Percentiles rank a stretch among this genome's conserved stretches.
Conservation (phyloP, 2,797 vertebrate genomes). For the Molossus alvarezi region DNA sequence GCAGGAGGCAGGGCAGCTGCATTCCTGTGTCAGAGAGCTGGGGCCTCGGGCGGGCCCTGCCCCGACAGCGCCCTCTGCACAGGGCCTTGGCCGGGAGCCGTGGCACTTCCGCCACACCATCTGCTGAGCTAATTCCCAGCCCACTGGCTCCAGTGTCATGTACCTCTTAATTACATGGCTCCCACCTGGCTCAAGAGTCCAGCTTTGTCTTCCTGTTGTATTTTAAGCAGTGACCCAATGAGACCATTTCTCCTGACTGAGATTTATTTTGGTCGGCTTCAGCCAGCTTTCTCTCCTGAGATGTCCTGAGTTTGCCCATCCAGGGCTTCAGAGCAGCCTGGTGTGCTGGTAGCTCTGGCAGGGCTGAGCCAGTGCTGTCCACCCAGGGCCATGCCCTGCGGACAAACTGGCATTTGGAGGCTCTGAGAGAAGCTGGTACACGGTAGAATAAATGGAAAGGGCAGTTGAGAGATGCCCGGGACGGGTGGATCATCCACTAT, state of each 20-base stretch:
- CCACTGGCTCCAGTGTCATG: constrained; percentile 74
- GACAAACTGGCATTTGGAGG: constrained; percentile 55
- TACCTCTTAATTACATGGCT: constrained; percentile 86
- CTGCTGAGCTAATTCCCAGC: constrained; percentile 80
- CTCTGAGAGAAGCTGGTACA: constrained; percentile 55
- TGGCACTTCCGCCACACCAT: constrained; percentile 76
- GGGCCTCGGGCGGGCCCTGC: neutral
- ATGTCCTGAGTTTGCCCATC: neutral
- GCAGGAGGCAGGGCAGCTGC: neutral
- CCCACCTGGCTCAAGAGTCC: constrained; percentile 70
- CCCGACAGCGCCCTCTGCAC: constrained; percentile 58
- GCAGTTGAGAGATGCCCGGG: constrained; percentile 40
- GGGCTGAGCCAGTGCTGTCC: constrained; percentile 46
- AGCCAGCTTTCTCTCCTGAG: constrained; percentile 39
- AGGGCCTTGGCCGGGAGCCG: constrained; percentile 76
- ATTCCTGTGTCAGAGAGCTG: constrained; percentile 52
- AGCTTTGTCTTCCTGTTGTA: constrained; percentile 71
- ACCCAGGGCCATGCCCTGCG: neutral
- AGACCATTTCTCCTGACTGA: constrained; percentile 61
- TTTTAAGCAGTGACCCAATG: constrained; percentile 72
- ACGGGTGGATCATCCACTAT: neutral
- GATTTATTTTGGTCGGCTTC: neutral
- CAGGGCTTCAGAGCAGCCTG: constrained; percentile 39
- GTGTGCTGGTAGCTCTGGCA: constrained; percentile 42
- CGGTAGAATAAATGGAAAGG: constrained; percentile 60